These are phyloP conservation scores for Machaerirhynchus nigripectus DNA, from an alignment of 2,113 vertebrate genomes.

Conservation along the genomic window DNA sequence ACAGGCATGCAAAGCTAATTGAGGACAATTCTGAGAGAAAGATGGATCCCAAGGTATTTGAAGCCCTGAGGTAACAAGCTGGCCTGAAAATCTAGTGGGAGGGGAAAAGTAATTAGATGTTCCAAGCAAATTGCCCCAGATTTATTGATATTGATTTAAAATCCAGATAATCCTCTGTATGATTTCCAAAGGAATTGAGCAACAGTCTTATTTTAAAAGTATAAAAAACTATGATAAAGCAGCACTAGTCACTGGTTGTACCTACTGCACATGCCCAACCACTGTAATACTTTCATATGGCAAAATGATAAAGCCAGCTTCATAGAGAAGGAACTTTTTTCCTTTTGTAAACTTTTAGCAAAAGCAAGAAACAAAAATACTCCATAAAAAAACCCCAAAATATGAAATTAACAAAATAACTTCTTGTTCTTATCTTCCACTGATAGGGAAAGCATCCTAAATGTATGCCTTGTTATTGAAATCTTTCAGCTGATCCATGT, in stretches of 20 bases:
- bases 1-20: conserved; percentile 32
- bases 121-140: conserved; percentile 55
- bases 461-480: neutral
- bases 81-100: conserved; percentile 57
- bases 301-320: neutral
- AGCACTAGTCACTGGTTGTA: neutral
- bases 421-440: neutral
- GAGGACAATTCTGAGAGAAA: conserved; percentile 42
- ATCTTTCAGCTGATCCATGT: neutral
- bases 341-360: neutral
- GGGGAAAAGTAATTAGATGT: conserved; percentile 51
- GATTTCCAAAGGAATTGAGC: conserved; percentile 23
- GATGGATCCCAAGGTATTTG: conserved; percentile 57
- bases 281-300: neutral
- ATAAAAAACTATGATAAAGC: neutral
- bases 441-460: neutral
- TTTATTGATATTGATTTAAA: conserved; percentile 60
- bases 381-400: rapidly evolving
- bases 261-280: neutral
- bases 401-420: neutral
- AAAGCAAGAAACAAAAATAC: neutral
- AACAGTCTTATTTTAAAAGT: neutral
- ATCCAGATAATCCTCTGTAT: conserved; percentile 34
- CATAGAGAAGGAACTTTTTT: neutral
- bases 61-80: conserved; percentile 57